Evolutionary conservation across 1,140 invertebrate species (phyloP), one percentile per base, ranked within the genome.

Genomic region (Cydia splendana): DNA sequence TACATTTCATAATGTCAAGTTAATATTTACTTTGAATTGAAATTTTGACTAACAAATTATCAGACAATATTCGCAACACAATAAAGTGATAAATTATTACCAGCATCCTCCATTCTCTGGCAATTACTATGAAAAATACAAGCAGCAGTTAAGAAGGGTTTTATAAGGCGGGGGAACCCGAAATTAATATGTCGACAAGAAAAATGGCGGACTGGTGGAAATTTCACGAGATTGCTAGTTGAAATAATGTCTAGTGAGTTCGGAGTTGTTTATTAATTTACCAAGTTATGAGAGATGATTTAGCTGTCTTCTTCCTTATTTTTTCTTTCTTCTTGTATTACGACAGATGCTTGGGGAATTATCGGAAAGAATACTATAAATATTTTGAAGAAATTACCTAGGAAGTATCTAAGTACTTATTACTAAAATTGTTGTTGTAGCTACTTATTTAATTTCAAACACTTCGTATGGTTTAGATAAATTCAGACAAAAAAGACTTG

Each of bases 151-250:
- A 53, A 53, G 51, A 53, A 53, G 51, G 51, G 51, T 62, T 62
- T 62, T 62, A 62, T 62, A 24, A 24, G 57, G 18, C 18, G 20
- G 20, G 57, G 20, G 20, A 62, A 20, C 57, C 57, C 57, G 20
- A 62, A 62, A 62, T 62, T 62, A 62, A 62, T 62, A 62, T 24
- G 57, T 62, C 57, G 57, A 24, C 57, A 20, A 62, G 57, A 62
- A 62, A 62, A 62, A 62, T 62, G 20, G 57, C 57, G 12, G 20
- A 24, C 20, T 62, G 18, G 57, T 12, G 20, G 57, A 24, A 62
- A 62, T 53, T 53, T 53, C n/a, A 53, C 51, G 20, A 62, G 18
- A 62, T 62, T 62, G 57, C 57, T 62, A 62, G 57, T 62, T 62
- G 57, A 62, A 62, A 62, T 62, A 24, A 62, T 62, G 20, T 57